Percentiles rank a stretch among this genome's conserved stretches.
Conservation (phyloP, 2,797 vertebrate species). For the Anolis apletophallus region DNA sequence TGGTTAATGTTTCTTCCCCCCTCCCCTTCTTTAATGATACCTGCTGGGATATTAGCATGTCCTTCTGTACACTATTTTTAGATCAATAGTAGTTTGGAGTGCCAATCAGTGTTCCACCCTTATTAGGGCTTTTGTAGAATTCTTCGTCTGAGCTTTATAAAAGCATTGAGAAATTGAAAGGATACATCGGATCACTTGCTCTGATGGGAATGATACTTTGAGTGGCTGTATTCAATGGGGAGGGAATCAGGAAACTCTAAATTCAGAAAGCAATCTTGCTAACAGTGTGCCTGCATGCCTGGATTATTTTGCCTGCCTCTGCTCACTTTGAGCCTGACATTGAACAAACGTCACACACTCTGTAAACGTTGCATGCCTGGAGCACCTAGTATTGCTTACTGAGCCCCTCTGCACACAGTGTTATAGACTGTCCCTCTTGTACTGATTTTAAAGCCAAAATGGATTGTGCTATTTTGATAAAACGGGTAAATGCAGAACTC, state of each 20-base stretch:
- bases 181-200: not conserved
- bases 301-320: slow-evolving; percentile 9
- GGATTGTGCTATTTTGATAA: not conserved
- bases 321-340: not conserved
- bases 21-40: slow-evolving; percentile 1
- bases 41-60: slow-evolving; percentile 17
- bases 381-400: not conserved
- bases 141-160: slow-evolving; percentile 17
- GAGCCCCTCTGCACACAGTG: not conserved
- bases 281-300: not conserved
- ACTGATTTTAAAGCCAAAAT: not conserved
- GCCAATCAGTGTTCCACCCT: slow-evolving; percentile 21
- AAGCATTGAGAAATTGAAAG: slow-evolving; percentile 19
- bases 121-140: slow-evolving; percentile 28
- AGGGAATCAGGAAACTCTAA: slow-evolving; percentile 32
- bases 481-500: not conserved
- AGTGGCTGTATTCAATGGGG: slow-evolving; percentile 5
- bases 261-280: slow-evolving; percentile 7
- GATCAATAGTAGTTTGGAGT: slow-evolving; percentile 31
- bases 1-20: slow-evolving; percentile 26
- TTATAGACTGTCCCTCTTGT: not conserved
- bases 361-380: not conserved
- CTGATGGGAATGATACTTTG: not conserved
- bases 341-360: not conserved
- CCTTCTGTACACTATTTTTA: slow-evolving; percentile 12